Evolutionary conservation across 2,888 invertebrate genomes (phyloP).

Genomic region (Ormyrus pomaceus): DNA sequence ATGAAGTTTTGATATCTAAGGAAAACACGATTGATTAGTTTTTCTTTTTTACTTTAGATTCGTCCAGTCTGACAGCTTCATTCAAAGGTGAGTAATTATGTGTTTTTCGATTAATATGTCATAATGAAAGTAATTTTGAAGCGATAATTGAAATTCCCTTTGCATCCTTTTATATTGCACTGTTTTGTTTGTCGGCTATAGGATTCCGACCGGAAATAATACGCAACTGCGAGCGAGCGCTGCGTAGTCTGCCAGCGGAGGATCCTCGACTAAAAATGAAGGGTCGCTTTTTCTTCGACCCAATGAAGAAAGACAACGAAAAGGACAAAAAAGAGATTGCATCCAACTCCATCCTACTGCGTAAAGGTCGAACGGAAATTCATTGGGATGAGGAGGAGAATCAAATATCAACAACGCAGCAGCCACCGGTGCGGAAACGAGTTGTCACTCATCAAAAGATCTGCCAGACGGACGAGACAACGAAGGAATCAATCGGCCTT

Average conservation of each 20-base stretch:
- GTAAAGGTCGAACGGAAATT: slow-evolving; percentile 66
- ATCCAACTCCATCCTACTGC: slow-evolving; percentile 71
- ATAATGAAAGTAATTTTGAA: too few relatives aligned
- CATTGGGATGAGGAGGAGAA: slow-evolving; percentile 68
- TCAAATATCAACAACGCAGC: slow-evolving; percentile 37
- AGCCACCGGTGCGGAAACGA: slow-evolving; percentile 44
- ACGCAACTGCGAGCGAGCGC: slow-evolving; percentile 71
- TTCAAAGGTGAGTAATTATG: slow-evolving; percentile 71
- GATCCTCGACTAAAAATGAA: slow-evolving; percentile 72
- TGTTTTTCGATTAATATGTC: too few relatives aligned
- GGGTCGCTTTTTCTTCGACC: slow-evolving; percentile 72
- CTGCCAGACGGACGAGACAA: slow-evolving; percentile 70
- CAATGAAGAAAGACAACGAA: slow-evolving; percentile 60
- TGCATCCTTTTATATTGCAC: too few relatives aligned
- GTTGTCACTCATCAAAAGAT: slow-evolving; percentile 69
- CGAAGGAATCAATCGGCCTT: slow-evolving; percentile 56
- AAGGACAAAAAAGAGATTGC: slow-evolving; percentile 57
- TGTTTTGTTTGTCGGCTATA: slow-evolving; percentile 54
- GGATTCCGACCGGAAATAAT: slow-evolving; percentile 74
- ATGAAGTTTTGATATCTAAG: neutral
- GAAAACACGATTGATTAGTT: slow-evolving; percentile 37
- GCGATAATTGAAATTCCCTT: too few relatives aligned
- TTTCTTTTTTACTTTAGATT: slow-evolving; percentile 64
- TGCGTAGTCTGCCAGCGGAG: slow-evolving; percentile 70
- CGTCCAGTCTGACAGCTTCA: slow-evolving; percentile 66